These are phyloP conservation scores for Australoheros scitulus DNA, from an alignment of 2,113 vertebrate genomes.

Conservation along the genomic window DNA sequence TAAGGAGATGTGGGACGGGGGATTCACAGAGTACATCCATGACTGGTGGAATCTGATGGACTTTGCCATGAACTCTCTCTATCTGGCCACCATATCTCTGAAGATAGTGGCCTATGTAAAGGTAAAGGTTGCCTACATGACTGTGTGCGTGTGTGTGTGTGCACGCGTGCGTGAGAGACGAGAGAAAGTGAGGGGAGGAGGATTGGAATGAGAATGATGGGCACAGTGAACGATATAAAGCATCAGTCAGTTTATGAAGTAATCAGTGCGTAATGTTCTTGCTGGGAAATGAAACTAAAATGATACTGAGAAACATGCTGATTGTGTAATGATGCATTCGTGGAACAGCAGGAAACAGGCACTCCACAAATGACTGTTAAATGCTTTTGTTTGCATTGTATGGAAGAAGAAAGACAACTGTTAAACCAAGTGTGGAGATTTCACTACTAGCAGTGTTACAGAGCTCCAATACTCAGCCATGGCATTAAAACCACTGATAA, in stretches of 20 bases:
- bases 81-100: slow-evolving; percentile 95
- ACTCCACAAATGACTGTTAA: slow-evolving; percentile 10
- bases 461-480: background rate
- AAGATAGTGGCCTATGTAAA: slow-evolving; percentile 97
- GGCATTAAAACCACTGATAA: background rate
- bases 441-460: background rate
- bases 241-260: background rate
- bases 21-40: slow-evolving; percentile 94
- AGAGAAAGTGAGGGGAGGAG: background rate
- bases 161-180: too few species aligned
- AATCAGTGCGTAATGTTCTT: background rate
- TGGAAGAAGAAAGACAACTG: background rate
- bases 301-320: background rate
- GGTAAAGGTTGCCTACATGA: slow-evolving; percentile 70
- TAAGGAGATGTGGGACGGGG: slow-evolving; percentile 98
- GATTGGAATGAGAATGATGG: background rate
- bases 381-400: background rate
- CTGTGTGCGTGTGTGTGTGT: background rate
- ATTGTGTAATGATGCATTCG: slow-evolving; percentile 1
- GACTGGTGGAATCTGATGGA: slow-evolving; percentile 99
- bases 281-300: background rate
- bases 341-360: background rate
- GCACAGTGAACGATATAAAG: background rate
- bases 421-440: background rate
- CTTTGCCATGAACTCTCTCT: slow-evolving; percentile 97